Base-by-base conservation (phyloP, 2,113 vertebrate species). In the Prunella fulvescens region DNA sequence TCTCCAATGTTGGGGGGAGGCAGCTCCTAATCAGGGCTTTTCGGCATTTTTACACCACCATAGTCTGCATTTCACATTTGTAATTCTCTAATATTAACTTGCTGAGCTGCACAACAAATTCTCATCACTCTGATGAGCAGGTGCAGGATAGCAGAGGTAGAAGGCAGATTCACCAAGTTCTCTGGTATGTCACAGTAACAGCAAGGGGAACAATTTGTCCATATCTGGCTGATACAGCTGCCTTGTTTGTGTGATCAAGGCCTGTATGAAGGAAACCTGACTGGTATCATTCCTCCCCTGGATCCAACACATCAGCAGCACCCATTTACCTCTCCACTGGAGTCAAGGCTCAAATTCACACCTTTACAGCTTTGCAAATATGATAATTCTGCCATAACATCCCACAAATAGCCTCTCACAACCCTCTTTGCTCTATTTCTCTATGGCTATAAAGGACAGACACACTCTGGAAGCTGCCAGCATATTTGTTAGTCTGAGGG, bases 61-160 rank as follows among this genome's bases (percentile, higher is more conserved):
- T 47, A 12, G 4, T 39, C 71, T 53, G 19, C 79, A 79, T 65
- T 88, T 47, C 13, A 19, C 57, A 6, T 61, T 78, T 83, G 48
- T 91, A 81, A 78, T 93, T 92, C 81, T 33, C 42, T 66, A 58
- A 73, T 35, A 60, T 69, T 50, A 62, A 65, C 81, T 65, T 58
- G 58, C 71, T 80, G 87, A 90, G 71, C 85, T 19, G 29, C 81
- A 62, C 78, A 50, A 28, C 29, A 22, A 78, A 60, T 66, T 44
- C 79, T 88, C 62, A 13, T 65, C 20, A 3, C 45, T 45, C 81
- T 81, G 85, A 77, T 60, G 92, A 88, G 42, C 29, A 53, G 48
- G 50, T 20, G 54, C 66, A 77, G 70, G 45, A 14, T 33, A 81
- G 89, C 66, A 87, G 81, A 87, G 70, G 91, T 44, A 58, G 78